A percentile compares a stretch with the other conserved stretches of the same genome.
Evolutionary conservation across 2,113 vertebrate genomes (phyloP).

Genomic region (Lanius ludovicianus): DNA sequence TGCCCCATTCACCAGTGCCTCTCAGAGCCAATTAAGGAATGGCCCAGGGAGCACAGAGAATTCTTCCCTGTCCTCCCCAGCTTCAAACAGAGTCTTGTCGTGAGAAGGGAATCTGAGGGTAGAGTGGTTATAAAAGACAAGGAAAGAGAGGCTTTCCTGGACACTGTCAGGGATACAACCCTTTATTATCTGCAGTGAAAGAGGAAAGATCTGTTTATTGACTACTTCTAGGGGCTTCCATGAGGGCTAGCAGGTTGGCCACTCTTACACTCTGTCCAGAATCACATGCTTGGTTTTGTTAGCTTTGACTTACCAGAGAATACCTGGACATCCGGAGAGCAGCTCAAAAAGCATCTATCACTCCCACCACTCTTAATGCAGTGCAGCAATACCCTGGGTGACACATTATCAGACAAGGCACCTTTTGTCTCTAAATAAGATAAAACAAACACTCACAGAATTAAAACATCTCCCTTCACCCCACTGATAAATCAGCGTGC

Average conservation of each 20-base stretch:
- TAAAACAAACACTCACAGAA: slow-evolving; percentile 75
- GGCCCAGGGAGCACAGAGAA: slow-evolving; percentile 35
- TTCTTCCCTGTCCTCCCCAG: neutral
- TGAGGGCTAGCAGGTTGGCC: neutral
- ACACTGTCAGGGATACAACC: neutral
- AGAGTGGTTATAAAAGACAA: slow-evolving; percentile 2
- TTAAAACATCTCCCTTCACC: neutral
- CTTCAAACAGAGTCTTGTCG: neutral
- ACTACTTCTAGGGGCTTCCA: neutral
- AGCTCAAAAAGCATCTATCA: slow-evolving; percentile 90
- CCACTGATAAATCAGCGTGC: neutral
- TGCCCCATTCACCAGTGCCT: neutral
- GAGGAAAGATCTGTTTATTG: neutral
- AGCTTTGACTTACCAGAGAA: slow-evolving; percentile 85
- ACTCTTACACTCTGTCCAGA: neutral
- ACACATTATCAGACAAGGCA: slow-evolving; percentile 64
- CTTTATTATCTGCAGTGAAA: neutral
- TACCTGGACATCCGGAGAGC: slow-evolving; percentile 86
- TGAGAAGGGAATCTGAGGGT: slow-evolving; percentile 13
- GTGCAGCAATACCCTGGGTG: slow-evolving; percentile 83
- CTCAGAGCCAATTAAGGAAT: slow-evolving; percentile 34
- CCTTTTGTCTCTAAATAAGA: slow-evolving; percentile 86
- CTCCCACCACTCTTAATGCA: slow-evolving; percentile 88
- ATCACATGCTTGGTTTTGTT: neutral
- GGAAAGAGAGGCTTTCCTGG: neutral